Base-by-base conservation (phyloP, 2,113 vertebrate species). In the Odontophorus gujanensis region DNA sequence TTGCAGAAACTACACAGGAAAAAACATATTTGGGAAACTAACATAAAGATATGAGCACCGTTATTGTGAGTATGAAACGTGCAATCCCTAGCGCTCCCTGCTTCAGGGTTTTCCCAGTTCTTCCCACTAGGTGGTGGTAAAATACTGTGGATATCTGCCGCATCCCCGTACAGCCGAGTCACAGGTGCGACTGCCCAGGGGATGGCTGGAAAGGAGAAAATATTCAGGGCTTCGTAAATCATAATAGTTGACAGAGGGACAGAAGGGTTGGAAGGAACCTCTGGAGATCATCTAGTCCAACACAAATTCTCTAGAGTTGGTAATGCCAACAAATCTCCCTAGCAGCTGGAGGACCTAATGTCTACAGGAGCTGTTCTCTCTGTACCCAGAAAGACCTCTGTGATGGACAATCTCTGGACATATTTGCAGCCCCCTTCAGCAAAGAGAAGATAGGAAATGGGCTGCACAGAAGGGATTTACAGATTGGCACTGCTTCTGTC, bases 111-210 rank as follows among this genome's bases (percentile, higher is more conserved):
- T 38, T 82, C 4, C 85, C 40, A 15, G 2, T 2, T 4, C 16
- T 42, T 1, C 75, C 95, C 95, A 8, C 94, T n/a, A 77, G 92
- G 80, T 94, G 92, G 95, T 28, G 36, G 58, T 81, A 85, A 47
- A 95, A 48, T n/a, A 50, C 94, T 53, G 73, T 17, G 26, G 25
- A 83, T 87, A 4, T 6, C 26, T 63, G 5, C 43, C 4, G n/a
- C 13, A 2, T 26, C 7, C 47, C 10, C 7, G 25, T 5, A 0
- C 0, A 40, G 9, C 6, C 5, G 1, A 30, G 43, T 34, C 6
- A 10, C 24, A 1, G 20, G 1, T 10, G 13, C 0, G 45, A 22
- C 34, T 4, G 11, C 2, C 0, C 32, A 9, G 32, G 4, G 19
- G 17, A 21, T 0, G 5, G 25, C 1, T 25, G 32, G 4, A 2